Base-by-base conservation (phyloP, 2,888 invertebrate species). In the Exephanes ischioxanthus region DNA sequence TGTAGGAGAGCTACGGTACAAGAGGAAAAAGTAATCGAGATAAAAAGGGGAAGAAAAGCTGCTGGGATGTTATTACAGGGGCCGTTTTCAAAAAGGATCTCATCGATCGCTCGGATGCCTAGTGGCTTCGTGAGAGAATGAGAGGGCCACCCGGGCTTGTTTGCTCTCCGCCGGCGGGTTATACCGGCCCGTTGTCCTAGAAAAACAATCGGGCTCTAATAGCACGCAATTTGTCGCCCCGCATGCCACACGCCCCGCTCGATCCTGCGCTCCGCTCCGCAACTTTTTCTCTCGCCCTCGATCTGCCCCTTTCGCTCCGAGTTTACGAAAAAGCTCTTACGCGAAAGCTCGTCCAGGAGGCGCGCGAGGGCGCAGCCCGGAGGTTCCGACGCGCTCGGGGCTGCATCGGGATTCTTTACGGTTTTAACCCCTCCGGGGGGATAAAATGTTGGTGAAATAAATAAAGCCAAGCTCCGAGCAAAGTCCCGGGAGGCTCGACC, bases 181-280 rank as follows among this genome's bases (percentile, higher is more conserved):
- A 76, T 83, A 19, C 53, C 30, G 6, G 14, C 76, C 82, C 78
- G 75, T 80, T 68, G 76, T 78, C 76, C 79, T 78, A 70, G 81
- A 87, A 86, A 87, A 87, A 88, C 88, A 88, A 88, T 88, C 86
- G 87, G 71, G 73, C 82, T 86, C 83, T 88, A 88, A 88, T 88
- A 86, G 87, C 82, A 76, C 79, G 76, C 87, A 81, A 88, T 87
- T 88, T 87, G 88, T 86, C 86, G 86, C 76, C 83, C 58, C 63
- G 82, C 71, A 80, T 73, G 76, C 78, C 45, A 68, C 67, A 70
- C 79, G 51, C 45, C 51, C 53, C 53, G 51, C 70, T 83, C 66
- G 37, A 19, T 55, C 48, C 66, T 11, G 58, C 30, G 41, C 53
- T 78, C 16, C 61, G 4, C 53, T 76, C 37, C 48, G 41, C 26